Base-by-base conservation (phyloP, 2,797 vertebrate species). In the Ctenopoma multispine region DNA sequence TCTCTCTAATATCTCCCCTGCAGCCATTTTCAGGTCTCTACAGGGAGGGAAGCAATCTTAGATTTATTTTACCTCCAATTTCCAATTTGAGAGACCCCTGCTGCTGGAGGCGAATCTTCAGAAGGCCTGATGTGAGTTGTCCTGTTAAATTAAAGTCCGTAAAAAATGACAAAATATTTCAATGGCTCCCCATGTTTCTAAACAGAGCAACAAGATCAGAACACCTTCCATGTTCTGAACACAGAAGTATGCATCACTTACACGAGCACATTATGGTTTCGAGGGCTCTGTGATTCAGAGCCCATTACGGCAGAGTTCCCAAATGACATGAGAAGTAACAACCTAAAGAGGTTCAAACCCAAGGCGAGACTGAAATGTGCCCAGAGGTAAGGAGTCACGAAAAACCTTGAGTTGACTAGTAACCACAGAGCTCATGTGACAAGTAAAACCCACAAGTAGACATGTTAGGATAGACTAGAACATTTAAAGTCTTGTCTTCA, bases 21-120 rank as follows among this genome's bases (percentile, higher is more conserved):
- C 86, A 92, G 91, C 87, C 87, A 91, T 92, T 87, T 93, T 85
- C 65, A 40, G 84, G 82, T 84, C 85, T 89, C 91, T 90, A 83
- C 87, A 79, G 88, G 89, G 87, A 92, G 74, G 85, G 85, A 93
- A 89, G 89, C 92, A 92, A 92, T 94, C 92, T 92, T 85, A 87
- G 90, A 91, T 93, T 92, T 92, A 92, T 93, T 93, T 89, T 92
- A 90, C 90, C 87, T 89, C 88, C 90, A 88, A 90, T 93, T 92
- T 93, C 90, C 91, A 93, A 93, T 93, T 90, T 93, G 87, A 92
- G 90, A 90, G 77, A 89, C 85, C 87, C 89, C 92, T 70, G 89
- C 87, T 89, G 92, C 91, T 91, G 74, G 87, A 91, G 86, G 88
- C 89, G 67, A 90, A 90, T 93, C 91, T 90, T 91, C 82, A 80